Conservation (phyloP, 2,113 vertebrate species). For the Serilophus lunatus region DNA sequence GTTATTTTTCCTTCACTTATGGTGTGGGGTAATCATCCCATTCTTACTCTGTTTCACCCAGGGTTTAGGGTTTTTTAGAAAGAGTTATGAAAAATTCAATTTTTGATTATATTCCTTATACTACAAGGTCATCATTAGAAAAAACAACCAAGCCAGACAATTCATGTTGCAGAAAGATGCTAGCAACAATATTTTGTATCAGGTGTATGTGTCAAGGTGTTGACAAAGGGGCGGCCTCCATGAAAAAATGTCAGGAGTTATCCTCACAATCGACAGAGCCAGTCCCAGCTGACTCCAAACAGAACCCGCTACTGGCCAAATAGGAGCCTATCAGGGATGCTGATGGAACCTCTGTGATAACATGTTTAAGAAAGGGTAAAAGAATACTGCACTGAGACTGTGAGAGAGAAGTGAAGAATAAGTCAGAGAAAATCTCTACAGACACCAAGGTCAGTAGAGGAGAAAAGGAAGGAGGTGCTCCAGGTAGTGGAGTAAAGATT, state of each 20-base stretch:
- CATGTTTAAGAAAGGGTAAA: background rate
- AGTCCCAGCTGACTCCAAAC: background rate
- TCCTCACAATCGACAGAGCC: fast-evolving
- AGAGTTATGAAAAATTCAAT: background rate
- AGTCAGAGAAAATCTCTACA: background rate
- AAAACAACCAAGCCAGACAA: background rate
- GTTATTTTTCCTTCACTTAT: background rate
- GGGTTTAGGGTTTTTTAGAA: background rate
- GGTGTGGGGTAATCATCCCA: background rate
- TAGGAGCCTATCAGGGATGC: background rate
- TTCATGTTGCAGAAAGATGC: background rate
- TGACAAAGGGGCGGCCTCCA: background rate
- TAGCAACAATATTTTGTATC: background rate
- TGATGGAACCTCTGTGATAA: background rate
- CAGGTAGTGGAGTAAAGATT: background rate
- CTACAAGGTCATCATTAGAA: background rate
- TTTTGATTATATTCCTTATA: background rate
- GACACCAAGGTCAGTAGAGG: background rate
- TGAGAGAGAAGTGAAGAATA: background rate
- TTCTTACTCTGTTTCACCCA: background rate
- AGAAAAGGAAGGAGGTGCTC: background rate
- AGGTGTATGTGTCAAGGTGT: fast-evolving
- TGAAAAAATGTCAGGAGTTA: background rate
- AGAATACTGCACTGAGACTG: background rate
- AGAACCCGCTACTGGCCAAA: background rate